These are phyloP conservation scores for Chaenogobius annularis DNA, from an alignment of 2,113 vertebrate species.

Conservation along the genomic window DNA sequence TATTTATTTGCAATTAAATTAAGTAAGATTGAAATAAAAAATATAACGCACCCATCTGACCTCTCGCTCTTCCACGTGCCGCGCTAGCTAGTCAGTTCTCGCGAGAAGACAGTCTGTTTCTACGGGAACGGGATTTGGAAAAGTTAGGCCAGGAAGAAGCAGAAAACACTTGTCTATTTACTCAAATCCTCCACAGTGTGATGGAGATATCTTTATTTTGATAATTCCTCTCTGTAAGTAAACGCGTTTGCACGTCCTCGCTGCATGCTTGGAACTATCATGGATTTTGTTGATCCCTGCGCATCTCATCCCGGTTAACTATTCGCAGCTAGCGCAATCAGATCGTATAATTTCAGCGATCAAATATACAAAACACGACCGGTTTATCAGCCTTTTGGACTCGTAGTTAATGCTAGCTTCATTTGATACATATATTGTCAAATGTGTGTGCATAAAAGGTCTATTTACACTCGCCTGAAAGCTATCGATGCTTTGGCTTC, in stretches of 20 bases:
- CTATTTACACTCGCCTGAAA: constrained; percentile 20
- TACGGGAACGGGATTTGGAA: constrained; percentile 68
- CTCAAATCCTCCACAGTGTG: constrained; percentile 18
- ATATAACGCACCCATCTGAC: not conserved
- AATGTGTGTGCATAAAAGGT: constrained; percentile 1
- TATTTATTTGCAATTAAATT: too few relatives aligned
- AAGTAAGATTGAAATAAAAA: not conserved
- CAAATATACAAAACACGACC: not conserved
- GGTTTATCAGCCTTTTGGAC: not conserved
- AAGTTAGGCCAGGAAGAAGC: constrained; percentile 30
- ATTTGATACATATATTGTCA: not conserved
- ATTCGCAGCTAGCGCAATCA: constrained; percentile 43
- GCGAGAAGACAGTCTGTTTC: constrained; percentile 68
- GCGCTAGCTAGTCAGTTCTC: constrained; percentile 44
- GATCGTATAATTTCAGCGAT: not conserved
- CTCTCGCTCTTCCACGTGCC: not conserved
- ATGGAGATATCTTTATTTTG: not conserved
- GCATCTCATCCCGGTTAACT: not conserved
- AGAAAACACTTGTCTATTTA: constrained; percentile 9
- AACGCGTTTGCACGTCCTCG: not conserved
- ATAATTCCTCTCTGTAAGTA: not conserved
- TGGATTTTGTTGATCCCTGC: not conserved
- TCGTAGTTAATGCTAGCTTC: not conserved
- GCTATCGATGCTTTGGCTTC: constrained; percentile 41
- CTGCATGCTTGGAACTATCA: not conserved